Percentiles rank a stretch among this genome's conserved stretches.
Conservation (phyloP, 2,888 invertebrate genomes). For the Phortica okadai region DNA sequence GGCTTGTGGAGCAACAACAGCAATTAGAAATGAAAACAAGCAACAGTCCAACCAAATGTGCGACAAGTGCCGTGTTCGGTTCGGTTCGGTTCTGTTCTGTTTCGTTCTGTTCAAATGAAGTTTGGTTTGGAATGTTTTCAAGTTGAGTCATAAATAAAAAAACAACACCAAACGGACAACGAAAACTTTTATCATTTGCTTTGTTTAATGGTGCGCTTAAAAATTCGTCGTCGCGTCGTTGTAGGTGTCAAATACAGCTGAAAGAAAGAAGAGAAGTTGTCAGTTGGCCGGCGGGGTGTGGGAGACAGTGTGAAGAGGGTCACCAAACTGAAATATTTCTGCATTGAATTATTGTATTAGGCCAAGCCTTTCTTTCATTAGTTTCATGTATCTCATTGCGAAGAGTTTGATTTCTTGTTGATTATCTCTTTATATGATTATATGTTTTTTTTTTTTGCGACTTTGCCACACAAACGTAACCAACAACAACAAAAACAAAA, state of each 20-base stretch:
- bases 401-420: background rate
- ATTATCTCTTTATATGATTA: background rate
- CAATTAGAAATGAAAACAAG: constrained; percentile 19
- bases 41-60: too few species aligned
- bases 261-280: background rate
- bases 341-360: constrained; percentile 23
- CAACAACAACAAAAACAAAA: background rate
- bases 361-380: constrained; percentile 30
- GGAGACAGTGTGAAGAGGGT: background rate
- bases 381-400: background rate
- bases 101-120: too few species aligned
- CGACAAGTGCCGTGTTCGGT: background rate
- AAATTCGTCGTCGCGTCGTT: background rate
- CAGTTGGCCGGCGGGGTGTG: background rate
- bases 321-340: constrained; percentile 4
- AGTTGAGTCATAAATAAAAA: constrained; percentile 27
- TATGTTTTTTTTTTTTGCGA: constrained; percentile 5
- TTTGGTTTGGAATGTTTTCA: background rate
- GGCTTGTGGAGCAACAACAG: background rate
- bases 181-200: constrained; percentile 16
- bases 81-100: background rate
- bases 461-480: background rate
- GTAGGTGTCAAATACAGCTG: background rate
- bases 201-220: constrained; percentile 23
- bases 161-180: background rate